Base-by-base conservation (phyloP, 2,113 vertebrate species). In the Caretta caretta region DNA sequence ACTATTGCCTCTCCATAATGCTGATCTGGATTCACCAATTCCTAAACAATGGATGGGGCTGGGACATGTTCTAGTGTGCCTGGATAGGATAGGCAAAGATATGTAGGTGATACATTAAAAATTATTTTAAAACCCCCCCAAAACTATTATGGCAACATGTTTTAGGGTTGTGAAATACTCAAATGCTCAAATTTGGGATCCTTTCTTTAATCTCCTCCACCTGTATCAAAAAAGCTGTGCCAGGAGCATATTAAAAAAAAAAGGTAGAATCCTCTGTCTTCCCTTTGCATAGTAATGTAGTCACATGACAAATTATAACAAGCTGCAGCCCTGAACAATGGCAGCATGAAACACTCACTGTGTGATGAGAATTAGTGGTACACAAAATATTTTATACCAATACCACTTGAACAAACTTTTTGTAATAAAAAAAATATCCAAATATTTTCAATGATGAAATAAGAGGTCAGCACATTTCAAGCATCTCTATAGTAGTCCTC, bases 181-280 rank as follows among this genome's bases (percentile, higher is more conserved):
- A 3, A 83, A 94, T 82, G 17, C 9, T 78, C 72, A 84, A 56
- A 62, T 84, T 95, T 92, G 38, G 7, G 19, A 62, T 80, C 27
- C 89, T 92, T 49, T 10, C 6, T 84, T 91, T 87, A 93, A 84
- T 80, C 38, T 11, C n/a, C 51, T 91, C 78, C 82, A 88, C 38
- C 75, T 91, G 56, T 56, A 88, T 20, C 46, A 59, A 56, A 93
- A 88, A 84, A 84, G 0, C 5, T 90, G 7, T 78, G 86, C 29
- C 78, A 1, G 2, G 82, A 91, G 89, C 14, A 92, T 24, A 87
- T 89, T 42, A 42, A 42, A 42, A 42, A 42, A 57, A 76, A 93
- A 19, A 65, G 22, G 16, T 19, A 69, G 62, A 69, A 69, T 13
- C 24, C 6, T 86, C 83, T 12, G 50, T 88, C 80, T 87, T 51